Evolutionary conservation across 2,888 invertebrate species (phyloP).

Genomic region (Drosophila hamatofila): DNA sequence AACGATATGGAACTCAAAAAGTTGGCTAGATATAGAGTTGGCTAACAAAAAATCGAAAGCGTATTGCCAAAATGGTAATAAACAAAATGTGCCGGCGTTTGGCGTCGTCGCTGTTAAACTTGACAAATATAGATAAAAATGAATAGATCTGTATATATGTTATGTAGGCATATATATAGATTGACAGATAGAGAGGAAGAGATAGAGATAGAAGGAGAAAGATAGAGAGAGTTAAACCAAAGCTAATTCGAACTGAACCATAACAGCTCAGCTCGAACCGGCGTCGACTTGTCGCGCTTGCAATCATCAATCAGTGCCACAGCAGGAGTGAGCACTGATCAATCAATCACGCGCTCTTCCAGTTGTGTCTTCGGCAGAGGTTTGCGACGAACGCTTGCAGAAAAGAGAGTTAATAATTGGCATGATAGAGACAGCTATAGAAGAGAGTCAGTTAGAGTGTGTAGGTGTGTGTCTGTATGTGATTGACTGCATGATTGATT

Average conservation of each 20-base stretch:
- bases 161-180: slow-evolving; percentile 7
- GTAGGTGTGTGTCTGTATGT: slow-evolving; percentile 15
- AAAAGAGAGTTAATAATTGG: slow-evolving; percentile 55
- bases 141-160: slow-evolving; percentile 32
- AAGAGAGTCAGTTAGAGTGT: slow-evolving; percentile 49
- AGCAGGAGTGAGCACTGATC: slow-evolving; percentile 40
- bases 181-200: background rate
- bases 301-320: slow-evolving; percentile 49
- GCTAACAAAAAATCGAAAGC: slow-evolving; percentile 77
- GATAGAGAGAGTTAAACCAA: slow-evolving; percentile 47
- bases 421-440: slow-evolving; percentile 57
- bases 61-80: slow-evolving; percentile 72
- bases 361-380: slow-evolving; percentile 48
- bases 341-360: slow-evolving; percentile 40
- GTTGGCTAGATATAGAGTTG: slow-evolving; percentile 49
- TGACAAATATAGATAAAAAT: slow-evolving; percentile 55
- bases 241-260: slow-evolving; percentile 48
- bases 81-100: slow-evolving; percentile 79
- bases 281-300: slow-evolving; percentile 28
- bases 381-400: slow-evolving; percentile 52
- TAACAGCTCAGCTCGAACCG: slow-evolving; percentile 12
- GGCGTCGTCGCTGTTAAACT: slow-evolving; percentile 79
- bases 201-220: background rate
- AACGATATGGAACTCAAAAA: slow-evolving; percentile 42
- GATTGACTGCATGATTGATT: slow-evolving; percentile 18